These are phyloP conservation scores for Polymixis lichenea DNA, from an alignment of 2,888 invertebrate species.

Conservation along the genomic window DNA sequence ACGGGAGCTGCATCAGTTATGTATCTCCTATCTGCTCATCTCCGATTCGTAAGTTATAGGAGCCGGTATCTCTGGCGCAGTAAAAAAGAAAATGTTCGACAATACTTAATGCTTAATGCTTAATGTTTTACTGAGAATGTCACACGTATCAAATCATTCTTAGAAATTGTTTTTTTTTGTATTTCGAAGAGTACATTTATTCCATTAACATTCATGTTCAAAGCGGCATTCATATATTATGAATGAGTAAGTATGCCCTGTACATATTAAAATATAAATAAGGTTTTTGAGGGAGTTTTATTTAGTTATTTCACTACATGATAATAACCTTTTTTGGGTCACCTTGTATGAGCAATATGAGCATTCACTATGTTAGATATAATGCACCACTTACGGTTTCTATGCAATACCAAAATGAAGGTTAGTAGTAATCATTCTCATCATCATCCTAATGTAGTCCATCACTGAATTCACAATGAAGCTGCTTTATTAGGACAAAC, in stretches of 20 bases:
- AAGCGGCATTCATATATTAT: neutral
- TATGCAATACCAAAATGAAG: neutral
- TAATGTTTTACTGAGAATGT: no score
- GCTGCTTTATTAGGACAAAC: no score
- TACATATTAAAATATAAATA: no score
- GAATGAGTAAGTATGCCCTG: neutral
- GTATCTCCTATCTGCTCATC: no score
- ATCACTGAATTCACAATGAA: no score
- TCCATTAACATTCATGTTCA: neutral
- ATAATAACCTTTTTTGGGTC: neutral
- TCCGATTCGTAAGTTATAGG: no score
- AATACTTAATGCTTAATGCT: no score
- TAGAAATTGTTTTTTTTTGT: no score
- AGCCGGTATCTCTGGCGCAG: no score
- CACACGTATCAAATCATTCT: no score
- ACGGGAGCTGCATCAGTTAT: no score
- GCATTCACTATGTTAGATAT: neutral
- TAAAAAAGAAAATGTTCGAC: no score
- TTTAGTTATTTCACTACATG: neutral
- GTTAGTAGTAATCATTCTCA: neutral
- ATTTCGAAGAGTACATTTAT: neutral
- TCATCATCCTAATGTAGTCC: neutral
- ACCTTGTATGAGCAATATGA: slow-evolving; percentile 12
- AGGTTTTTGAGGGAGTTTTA: neutral
- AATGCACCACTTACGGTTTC: slow-evolving; percentile 7